phyloP scores from a whole-genome alignment of 2,113 vertebrate species.

The Hippocampus abdominalis region DNA sequence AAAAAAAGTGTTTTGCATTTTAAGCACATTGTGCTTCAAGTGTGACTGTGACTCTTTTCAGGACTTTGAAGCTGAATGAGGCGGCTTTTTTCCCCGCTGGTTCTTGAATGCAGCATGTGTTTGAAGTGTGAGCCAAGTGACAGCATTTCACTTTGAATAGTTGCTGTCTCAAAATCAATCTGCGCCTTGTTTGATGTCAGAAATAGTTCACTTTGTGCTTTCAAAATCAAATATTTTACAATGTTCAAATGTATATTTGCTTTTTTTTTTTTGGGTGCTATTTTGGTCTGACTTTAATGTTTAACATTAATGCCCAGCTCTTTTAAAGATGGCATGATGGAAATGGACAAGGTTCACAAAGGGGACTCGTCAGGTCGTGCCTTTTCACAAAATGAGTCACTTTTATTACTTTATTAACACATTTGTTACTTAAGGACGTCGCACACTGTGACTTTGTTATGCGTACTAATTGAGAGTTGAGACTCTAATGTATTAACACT shows the following conservation, averaged over 20 bases:
- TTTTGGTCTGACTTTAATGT: constrained; percentile 1
- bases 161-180: constrained; percentile 50
- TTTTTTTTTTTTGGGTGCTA: neutral
- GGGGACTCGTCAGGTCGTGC: neutral
- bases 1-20: constrained; percentile 7
- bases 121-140: constrained; percentile 48
- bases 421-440: neutral
- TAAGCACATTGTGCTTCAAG: constrained; percentile 27
- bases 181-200: constrained; percentile 60
- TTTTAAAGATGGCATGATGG: neutral
- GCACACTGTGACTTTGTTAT: neutral
- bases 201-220: constrained; percentile 52
- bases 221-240: constrained; percentile 27
- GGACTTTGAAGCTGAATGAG: constrained; percentile 55
- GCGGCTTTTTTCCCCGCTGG: constrained; percentile 30
- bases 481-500: neutral
- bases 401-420: too few species aligned
- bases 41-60: constrained; percentile 35
- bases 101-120: constrained; percentile 36
- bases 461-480: neutral
- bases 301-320: neutral
- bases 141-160: constrained; percentile 47
- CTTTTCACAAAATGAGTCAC: neutral
- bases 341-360: neutral
- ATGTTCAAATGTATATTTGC: neutral